Evolutionary conservation across 2,113 vertebrate genomes (phyloP), one percentile per base, ranked within the genome.

Genomic region (Ailurus styani): DNA sequence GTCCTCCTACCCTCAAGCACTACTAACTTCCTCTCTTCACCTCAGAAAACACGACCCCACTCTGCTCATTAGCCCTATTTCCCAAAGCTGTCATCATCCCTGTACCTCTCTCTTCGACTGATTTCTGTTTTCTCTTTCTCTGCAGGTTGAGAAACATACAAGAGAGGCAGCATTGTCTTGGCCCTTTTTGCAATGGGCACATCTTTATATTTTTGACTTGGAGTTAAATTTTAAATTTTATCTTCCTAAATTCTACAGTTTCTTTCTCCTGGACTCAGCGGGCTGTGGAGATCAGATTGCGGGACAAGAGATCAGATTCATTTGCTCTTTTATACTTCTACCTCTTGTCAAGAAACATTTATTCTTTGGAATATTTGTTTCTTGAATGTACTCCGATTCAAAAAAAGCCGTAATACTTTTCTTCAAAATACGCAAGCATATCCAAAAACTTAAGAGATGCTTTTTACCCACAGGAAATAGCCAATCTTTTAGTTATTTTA

Each of bases 401-500:
- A 90, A 95, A 86, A 42, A 68, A 91, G 27, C 40, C 92, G 4
- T 50, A 55, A 64, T 55, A 47, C 12, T 9, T 95, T 78, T 92
- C 73, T 78, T 50, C 34, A 90, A 78, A 91, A 31, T 31, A 57
- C 14, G 62, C n/a, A 12, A 73, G 50, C 15, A 93, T 83, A 62
- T 50, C 6, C 25, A 27, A 81, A 93, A 52, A 40, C 2, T 64
- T 47, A 17, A 27, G 25, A 79, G 47, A 27, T 37, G 18, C 5
- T 62, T 96, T 77, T 73, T 45, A 60, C n/a, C 4, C 17, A 29
- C 17, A 87, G 68, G 47, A 62, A 85, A 84, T 37, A 93, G 8
- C 70, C 84, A 3, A 13, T n/a, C 64, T 47, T 90, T 66, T 14
- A 54, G 13, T 20, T 62, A 27, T 5, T 45, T 8, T 42, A 17